Base-by-base conservation (phyloP, 1,140 invertebrate species). In the Pararge aegeria region DNA sequence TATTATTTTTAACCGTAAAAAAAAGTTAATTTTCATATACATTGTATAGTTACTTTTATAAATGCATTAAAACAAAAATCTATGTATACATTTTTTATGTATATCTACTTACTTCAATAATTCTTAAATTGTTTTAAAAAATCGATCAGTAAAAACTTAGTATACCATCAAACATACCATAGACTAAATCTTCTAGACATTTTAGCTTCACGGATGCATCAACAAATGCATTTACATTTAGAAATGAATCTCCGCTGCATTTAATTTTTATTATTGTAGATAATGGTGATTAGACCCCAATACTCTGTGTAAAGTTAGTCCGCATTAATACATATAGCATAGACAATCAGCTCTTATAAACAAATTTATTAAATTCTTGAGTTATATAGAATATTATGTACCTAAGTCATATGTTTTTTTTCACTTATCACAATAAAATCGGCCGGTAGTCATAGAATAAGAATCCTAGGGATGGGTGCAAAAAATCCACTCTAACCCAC, bases 191-290 rank as follows among this genome's bases (percentile, higher is more conserved):
- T 84, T 80, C 73, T 85, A 86, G 82, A 77, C 68, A 64, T 73
- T 68, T 78, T 82, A 80, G 83, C 80, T 87, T 83, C 54, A 57
- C 66, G 55, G 67, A 68, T 70, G 70, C 75, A 62, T 59, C 60
- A 30, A 46, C 42, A 62, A 34, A 21, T 48, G 66, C 66, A 68
- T 70, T 71, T 61, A 65, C 62, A 60, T 42, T 63, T 75, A 73
- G 73, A 24, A 59, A 37, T 40, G 29, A 61, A 64, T 63, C 72
- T 67, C 65, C 60, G 69, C 66, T 69, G 61, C 64, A 69, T 87
- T 78, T 78, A 75, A 73, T 83, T 84, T 85, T 71, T 84, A 79
- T 65, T 79, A 70, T 72, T 79, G 82, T 89, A 87, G 83, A 84
- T 78, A 88, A 34, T 67, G 75, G 67, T 69, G 67, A 67, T 78